Evolutionary conservation across 2,888 invertebrate genomes (phyloP).

Genomic region (Melanargia galathea): DNA sequence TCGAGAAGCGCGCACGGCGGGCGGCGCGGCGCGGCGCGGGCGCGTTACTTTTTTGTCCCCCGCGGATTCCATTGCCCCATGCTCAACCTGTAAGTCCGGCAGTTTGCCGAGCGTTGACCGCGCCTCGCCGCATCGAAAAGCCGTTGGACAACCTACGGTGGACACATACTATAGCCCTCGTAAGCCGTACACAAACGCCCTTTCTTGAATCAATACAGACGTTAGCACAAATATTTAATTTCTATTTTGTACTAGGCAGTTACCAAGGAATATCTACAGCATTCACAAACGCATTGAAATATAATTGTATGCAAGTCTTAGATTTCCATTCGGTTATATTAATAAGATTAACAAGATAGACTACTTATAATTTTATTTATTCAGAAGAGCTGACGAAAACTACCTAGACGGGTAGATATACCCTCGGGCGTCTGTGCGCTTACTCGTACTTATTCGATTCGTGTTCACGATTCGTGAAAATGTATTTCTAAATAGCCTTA

Average conservation of each 20-base stretch:
- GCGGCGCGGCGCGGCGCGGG: conserved; percentile 61
- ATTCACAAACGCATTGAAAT: not conserved
- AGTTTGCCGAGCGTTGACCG: conserved; percentile 81
- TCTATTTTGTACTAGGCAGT: not conserved
- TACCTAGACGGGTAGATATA: too few species aligned
- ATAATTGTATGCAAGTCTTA: too few species aligned
- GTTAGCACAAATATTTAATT: conserved; percentile 5
- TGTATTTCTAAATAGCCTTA: too few species aligned
- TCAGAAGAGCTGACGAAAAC: too few species aligned
- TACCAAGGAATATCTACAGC: not conserved
- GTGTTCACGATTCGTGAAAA: too few species aligned
- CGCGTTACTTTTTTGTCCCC: conserved; percentile 76
- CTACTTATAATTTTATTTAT: too few species aligned
- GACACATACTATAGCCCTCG: conserved; percentile 62
- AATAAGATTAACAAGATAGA: too few species aligned
- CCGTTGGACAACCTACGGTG: conserved; percentile 66
- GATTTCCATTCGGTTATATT: too few species aligned
- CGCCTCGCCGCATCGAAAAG: conserved; percentile 65
- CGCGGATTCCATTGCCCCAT: conserved; percentile 79
- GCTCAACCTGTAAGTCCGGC: conserved; percentile 81
- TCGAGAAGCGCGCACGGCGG: conserved; percentile 58
- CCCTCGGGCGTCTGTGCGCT: too few species aligned
- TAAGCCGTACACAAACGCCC: conserved; percentile 43
- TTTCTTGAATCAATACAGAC: conserved; percentile 29
- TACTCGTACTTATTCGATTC: too few species aligned